Evolutionary conservation across 2,888 invertebrate genomes (phyloP), one percentile per base, ranked within the genome.

Genomic region (Aphodius granarius): DNA sequence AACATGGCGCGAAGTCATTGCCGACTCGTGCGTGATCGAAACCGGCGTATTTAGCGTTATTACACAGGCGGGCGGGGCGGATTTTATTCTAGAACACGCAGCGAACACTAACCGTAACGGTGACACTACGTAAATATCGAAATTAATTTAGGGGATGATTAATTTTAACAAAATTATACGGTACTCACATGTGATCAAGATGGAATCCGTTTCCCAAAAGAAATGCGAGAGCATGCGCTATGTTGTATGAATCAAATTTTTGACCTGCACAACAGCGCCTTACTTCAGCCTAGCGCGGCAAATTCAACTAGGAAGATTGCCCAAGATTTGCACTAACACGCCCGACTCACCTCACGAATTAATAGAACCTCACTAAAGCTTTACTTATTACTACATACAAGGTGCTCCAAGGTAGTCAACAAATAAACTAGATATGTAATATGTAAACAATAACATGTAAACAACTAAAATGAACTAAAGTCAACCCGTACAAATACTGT

Each of bases 121-220:
- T 43, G 43, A 43, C 43, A 43, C 43, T 43, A 13, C 13, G 43
- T 13, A 43, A 43, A 63, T 17, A 20, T 62, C 18, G 17, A 63
- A 62, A 62, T 20, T 43, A 63, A 72, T 73, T 71, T 71, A 18
- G n/a, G 13, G 3, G 63, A 19, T 6, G 62, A 73, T 19, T 9
- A 43, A 43, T 43, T 66, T 23, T 73, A 21, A 23, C 76, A 78
- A 77, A 81, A 80, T 76, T 76, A 73, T 73, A 79, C 72, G 73
- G 73, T 92, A 94, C 94, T 94, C 94, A 94, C 94, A 94, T 94
- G 94, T 94, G 94, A 93, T 93, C 93, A 90, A 92, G 94, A 94
- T 93, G 94, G 94, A 93, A 92, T 93, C 93, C 93, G 92, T 92
- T 92, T 93, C 78, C 92, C 92, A 93, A 93, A 94, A 93, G 92